Evolutionary conservation across 2,888 invertebrate species (phyloP).

Genomic region (Cosmorhoe ocellata): DNA sequence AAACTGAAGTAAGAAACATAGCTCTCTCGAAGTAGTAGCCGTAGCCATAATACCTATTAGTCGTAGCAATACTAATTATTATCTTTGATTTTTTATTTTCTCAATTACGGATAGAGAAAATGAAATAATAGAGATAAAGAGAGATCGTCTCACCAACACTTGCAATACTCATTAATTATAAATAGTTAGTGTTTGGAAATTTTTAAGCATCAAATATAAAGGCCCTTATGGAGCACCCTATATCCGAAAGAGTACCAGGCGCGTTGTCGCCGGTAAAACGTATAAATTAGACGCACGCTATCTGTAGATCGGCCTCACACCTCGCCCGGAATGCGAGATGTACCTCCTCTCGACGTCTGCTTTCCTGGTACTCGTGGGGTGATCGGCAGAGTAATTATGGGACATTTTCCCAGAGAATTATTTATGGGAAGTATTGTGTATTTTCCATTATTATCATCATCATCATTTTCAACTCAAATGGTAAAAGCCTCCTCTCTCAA

Average conservation of each 20-base stretch:
- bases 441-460: neutral
- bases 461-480: neutral
- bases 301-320: constrained; percentile 81
- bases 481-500: no score
- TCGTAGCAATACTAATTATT: no score
- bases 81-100: no score
- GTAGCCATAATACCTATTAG: no score
- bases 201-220: no score
- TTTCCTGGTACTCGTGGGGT: constrained; percentile 54
- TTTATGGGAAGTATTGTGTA: constrained; percentile 1
- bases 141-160: no score
- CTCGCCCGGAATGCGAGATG: constrained; percentile 72
- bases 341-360: constrained; percentile 54
- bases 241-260: constrained; percentile 55
- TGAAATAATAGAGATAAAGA: no score
- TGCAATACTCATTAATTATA: no score
- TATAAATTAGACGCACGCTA: constrained; percentile 77
- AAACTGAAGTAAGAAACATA: no score
- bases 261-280: constrained; percentile 80
- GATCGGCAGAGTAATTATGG: constrained; percentile 20
- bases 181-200: no score
- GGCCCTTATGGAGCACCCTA: constrained; percentile 24
- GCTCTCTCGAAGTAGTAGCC: no score
- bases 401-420: constrained; percentile 9
- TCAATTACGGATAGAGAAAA: no score